Percentiles rank a stretch among this genome's conserved stretches.
Conservation (phyloP, 1,140 invertebrate genomes). For the Cepaea nemoralis region DNA sequence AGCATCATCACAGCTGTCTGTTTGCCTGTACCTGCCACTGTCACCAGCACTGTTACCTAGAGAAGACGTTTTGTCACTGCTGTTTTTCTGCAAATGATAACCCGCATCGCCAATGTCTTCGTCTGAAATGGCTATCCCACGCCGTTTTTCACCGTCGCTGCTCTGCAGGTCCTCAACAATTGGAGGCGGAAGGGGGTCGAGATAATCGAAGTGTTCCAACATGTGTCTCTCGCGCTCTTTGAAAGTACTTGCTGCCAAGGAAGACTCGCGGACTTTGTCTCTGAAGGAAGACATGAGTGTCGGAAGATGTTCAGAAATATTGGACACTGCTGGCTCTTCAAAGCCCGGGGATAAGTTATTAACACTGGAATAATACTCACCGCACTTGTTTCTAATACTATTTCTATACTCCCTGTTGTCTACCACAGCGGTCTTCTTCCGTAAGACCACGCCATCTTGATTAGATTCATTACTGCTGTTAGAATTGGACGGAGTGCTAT, state of each 20-base stretch:
- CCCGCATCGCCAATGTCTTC: background rate
- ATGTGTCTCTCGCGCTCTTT: slow-evolving; percentile 44
- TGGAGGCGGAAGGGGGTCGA: slow-evolving; percentile 23
- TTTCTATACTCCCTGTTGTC: slow-evolving; percentile 47
- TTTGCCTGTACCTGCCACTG: background rate
- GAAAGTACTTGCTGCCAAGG: slow-evolving; percentile 45
- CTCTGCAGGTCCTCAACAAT: background rate
- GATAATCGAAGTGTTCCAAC: slow-evolving; percentile 39
- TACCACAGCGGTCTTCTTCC: background rate
- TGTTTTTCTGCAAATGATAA: background rate
- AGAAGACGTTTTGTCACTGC: background rate
- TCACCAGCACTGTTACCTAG: background rate
- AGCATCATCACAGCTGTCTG: slow-evolving; percentile 36
- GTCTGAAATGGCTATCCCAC: slow-evolving; percentile 10
- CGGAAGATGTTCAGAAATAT: slow-evolving; percentile 39
- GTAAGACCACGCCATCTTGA: background rate
- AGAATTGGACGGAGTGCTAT: background rate
- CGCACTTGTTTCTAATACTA: slow-evolving; percentile 51
- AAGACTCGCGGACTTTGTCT: slow-evolving; percentile 52
- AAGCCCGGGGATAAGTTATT: slow-evolving; percentile 38
- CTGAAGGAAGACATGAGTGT: slow-evolving; percentile 51
- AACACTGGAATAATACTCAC: slow-evolving; percentile 43
- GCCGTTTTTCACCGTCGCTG: slow-evolving; percentile 28
- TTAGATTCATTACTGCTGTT: slow-evolving; percentile 6
- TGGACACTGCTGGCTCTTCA: slow-evolving; percentile 25